Evolutionary conservation across 2,797 vertebrate genomes (phyloP).

Genomic region (Hozukius guyotensis): DNA sequence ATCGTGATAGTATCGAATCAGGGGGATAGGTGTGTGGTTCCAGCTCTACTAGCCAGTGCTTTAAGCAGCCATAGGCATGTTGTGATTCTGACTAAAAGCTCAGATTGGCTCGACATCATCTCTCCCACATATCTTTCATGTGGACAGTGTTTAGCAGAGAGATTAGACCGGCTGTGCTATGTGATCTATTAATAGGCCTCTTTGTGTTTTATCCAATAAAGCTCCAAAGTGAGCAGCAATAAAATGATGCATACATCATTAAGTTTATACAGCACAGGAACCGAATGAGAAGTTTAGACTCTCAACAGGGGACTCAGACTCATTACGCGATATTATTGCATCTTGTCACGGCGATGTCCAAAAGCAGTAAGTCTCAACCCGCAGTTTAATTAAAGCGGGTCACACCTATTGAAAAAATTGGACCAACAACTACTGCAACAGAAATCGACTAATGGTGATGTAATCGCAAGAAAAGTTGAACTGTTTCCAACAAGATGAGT

Average conservation of each 20-base stretch:
- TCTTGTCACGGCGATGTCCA: slow-evolving; percentile 53
- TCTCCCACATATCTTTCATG: neutral
- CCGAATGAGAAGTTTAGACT: slow-evolving; percentile 55
- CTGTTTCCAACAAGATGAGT: slow-evolving; percentile 3
- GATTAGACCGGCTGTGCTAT: neutral
- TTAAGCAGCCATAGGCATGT: neutral
- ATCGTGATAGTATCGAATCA: no score
- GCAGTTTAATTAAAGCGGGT: slow-evolving; percentile 61
- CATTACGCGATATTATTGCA: slow-evolving; percentile 63
- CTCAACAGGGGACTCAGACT: slow-evolving; percentile 52
- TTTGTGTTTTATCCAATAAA: slow-evolving; percentile 60
- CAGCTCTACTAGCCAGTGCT: neutral
- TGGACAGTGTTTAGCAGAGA: neutral
- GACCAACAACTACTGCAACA: neutral
- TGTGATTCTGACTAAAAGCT: slow-evolving; percentile 14
- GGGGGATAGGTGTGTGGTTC: no score
- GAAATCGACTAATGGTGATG: slow-evolving; percentile 4
- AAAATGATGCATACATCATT: slow-evolving; percentile 59
- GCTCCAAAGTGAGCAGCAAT: slow-evolving; percentile 49
- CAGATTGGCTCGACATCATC: slow-evolving; percentile 10
- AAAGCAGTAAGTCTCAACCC: slow-evolving; percentile 56
- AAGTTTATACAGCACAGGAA: slow-evolving; percentile 46
- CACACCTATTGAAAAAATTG: slow-evolving; percentile 29
- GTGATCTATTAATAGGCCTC: slow-evolving; percentile 49
- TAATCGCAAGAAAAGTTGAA: slow-evolving; percentile 1